Evolutionary conservation across 1,140 invertebrate genomes (phyloP).

Genomic region (Choristoneura fumiferana): DNA sequence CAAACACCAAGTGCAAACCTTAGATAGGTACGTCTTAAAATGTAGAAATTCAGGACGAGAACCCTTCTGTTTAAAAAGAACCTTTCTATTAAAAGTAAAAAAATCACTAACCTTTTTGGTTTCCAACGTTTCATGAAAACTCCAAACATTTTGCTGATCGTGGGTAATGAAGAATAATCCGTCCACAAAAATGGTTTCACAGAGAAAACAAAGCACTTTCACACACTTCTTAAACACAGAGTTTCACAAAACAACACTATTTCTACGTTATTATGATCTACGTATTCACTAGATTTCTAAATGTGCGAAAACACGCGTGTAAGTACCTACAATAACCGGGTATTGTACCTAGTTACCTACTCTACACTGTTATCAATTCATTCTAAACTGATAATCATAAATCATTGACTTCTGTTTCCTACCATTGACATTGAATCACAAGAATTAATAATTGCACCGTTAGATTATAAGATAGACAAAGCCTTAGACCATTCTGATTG

Average conservation of each 20-base stretch:
- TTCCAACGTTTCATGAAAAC: slow-evolving; percentile 76
- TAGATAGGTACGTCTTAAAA: neutral
- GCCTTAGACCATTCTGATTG: neutral
- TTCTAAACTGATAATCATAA: slow-evolving; percentile 6
- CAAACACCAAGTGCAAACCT: neutral
- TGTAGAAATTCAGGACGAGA: too few relatives aligned
- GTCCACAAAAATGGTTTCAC: slow-evolving; percentile 8
- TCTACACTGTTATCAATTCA: neutral
- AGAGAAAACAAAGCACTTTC: slow-evolving; percentile 14
- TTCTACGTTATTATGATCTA: slow-evolving; percentile 3
- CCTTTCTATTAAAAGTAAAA: too few relatives aligned
- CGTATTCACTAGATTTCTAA: slow-evolving; percentile 13
- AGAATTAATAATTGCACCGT: slow-evolving; percentile 16
- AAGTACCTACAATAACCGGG: slow-evolving; percentile 8
- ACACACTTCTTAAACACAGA: neutral
- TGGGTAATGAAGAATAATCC: neutral
- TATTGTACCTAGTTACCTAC: too few relatives aligned
- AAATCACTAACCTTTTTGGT: slow-evolving; percentile 67
- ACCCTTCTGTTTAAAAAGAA: too few relatives aligned
- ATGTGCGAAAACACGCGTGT: neutral
- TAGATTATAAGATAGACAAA: slow-evolving; percentile 5
- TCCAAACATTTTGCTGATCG: slow-evolving; percentile 66
- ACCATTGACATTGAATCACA: slow-evolving; percentile 11
- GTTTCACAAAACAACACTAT: slow-evolving; percentile 12
- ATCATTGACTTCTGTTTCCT: slow-evolving; percentile 15